A percentile compares a stretch with the other conserved stretches of the same genome.
Conservation (phyloP, 2,113 vertebrate species). For the Dipodomys merriami region DNA sequence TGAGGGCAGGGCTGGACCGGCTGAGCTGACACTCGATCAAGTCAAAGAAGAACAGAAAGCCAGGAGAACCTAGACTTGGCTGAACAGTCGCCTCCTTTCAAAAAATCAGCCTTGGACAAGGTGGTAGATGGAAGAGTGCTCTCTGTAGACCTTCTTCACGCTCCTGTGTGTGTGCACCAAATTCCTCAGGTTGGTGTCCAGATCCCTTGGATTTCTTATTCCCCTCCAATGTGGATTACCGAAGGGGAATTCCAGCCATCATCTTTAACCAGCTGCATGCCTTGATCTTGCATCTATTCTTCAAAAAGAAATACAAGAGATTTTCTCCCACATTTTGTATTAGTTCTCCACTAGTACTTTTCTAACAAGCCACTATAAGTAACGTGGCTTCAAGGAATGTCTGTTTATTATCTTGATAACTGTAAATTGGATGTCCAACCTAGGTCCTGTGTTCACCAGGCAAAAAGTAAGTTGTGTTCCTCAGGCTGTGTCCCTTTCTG, state of each 20-base stretch:
- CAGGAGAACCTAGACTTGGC: not conserved
- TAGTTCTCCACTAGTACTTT: not conserved
- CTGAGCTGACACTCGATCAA: not conserved
- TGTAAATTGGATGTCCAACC: not conserved
- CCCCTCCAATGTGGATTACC: not conserved
- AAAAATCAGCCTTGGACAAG: not conserved
- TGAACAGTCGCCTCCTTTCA: not conserved
- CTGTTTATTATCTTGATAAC: not conserved
- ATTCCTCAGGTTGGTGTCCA: not conserved
- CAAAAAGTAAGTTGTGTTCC: not conserved
- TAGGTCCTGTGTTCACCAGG: not conserved
- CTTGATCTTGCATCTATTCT: not conserved
- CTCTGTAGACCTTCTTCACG: not conserved
- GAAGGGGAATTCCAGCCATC: not conserved
- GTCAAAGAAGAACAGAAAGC: not conserved
- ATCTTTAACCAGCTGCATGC: not conserved
- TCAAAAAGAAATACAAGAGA: not conserved
- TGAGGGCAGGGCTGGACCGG: not conserved
- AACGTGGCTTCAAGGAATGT: not conserved
- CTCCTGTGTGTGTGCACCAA: not conserved
- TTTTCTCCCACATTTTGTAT: not conserved
- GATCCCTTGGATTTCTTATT: not conserved
- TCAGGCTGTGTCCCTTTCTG: not conserved
- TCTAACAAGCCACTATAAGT: constrained; percentile 17
- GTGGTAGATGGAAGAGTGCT: not conserved